Percentiles rank a stretch among this genome's conserved stretches.
Evolutionary conservation across 1,140 invertebrate genomes (phyloP).

Genomic region (Pygmarrhopalites habei): DNA sequence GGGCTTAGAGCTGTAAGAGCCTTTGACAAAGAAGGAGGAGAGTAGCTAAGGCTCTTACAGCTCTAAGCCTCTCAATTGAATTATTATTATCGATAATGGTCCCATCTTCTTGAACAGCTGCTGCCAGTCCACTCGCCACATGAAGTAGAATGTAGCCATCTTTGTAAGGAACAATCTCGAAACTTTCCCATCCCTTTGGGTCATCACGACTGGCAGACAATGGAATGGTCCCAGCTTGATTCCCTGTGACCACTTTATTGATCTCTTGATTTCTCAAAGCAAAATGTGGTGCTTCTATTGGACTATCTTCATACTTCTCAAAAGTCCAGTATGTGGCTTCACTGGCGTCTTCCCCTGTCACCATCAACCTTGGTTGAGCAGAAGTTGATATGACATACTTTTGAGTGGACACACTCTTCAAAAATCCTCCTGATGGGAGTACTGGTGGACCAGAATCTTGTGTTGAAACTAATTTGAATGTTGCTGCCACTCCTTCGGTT

Average conservation of each 20-base stretch:
- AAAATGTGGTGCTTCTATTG: constrained; percentile 12
- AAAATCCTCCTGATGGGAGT: constrained; percentile 5
- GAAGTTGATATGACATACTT: constrained; percentile 16
- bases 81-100: constrained; percentile 23
- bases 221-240: constrained; percentile 10
- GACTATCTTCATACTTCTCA: constrained; percentile 11
- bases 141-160: constrained; percentile 20
- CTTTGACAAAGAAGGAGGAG: too few species aligned
- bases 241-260: constrained; percentile 19
- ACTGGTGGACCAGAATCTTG: not conserved
- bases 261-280: constrained; percentile 6
- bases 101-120: constrained; percentile 19
- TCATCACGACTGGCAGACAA: constrained; percentile 4
- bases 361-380: constrained; percentile 1
- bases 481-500: constrained; percentile 2
- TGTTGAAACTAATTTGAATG: constrained; percentile 10
- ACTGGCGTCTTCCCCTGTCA: not conserved
- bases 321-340: constrained; percentile 20
- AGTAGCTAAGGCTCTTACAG: too few species aligned
- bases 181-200: constrained; percentile 31
- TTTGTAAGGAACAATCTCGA: constrained; percentile 23
- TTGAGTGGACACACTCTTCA: constrained; percentile 17
- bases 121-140: constrained; percentile 15
- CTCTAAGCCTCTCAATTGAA: too few species aligned
- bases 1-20: not conserved